These are phyloP conservation scores for Cacoxenus indagator DNA, from an alignment of 2,888 invertebrate genomes.

Conservation along the genomic window DNA sequence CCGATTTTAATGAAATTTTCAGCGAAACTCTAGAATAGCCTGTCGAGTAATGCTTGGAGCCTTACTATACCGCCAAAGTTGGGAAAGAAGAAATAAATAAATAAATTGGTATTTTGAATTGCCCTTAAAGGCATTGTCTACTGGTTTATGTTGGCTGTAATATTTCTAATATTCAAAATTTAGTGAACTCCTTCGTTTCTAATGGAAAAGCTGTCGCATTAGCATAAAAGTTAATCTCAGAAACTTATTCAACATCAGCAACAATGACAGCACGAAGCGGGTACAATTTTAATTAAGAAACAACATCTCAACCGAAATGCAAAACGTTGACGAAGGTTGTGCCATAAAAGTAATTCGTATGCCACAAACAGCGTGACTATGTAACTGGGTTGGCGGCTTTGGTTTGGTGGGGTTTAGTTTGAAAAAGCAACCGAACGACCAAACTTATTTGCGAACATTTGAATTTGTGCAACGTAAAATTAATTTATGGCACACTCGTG, in stretches of 20 bases:
- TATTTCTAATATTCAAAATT: not conserved
- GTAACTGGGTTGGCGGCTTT: not conserved
- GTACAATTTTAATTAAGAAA: conserved; percentile 25
- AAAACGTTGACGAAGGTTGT: conserved; percentile 5
- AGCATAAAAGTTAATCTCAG: conserved; percentile 20
- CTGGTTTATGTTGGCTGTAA: not conserved
- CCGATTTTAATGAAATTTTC: too few species aligned
- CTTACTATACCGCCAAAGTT: too few species aligned
- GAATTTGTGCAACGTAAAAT: conserved; percentile 53
- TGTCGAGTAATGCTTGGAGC: too few species aligned
- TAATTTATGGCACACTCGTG: conserved; percentile 64
- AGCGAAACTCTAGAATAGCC: too few species aligned
- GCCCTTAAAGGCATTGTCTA: too few species aligned
- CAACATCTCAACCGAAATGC: not conserved
- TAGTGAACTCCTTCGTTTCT: not conserved
- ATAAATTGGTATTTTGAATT: too few species aligned
- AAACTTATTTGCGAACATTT: conserved; percentile 43
- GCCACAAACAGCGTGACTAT: not conserved
- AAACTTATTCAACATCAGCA: not conserved
- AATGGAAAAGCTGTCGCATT: conserved; percentile 9
- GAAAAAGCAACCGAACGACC: not conserved
- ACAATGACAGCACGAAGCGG: not conserved
- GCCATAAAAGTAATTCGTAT: conserved; percentile 11
- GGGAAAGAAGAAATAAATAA: too few species aligned
- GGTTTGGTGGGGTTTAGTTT: not conserved